These are phyloP conservation scores for Pyrrhosoma nymphula DNA, from an alignment of 2,888 invertebrate species.

Conservation along the genomic window DNA sequence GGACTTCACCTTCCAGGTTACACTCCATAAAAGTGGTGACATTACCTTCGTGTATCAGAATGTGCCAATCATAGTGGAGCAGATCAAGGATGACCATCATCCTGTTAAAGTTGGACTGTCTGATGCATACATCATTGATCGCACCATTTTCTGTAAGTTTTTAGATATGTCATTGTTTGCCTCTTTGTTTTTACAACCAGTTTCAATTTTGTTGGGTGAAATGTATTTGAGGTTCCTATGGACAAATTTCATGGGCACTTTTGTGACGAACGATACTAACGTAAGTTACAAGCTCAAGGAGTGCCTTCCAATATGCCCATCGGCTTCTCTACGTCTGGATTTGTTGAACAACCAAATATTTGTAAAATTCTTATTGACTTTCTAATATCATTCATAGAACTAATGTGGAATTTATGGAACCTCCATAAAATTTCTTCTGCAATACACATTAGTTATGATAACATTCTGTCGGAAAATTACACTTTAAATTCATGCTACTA, in stretches of 20 bases:
- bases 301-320: too few relatives aligned
- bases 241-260: not conserved
- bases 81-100: conserved; percentile 91
- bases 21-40: conserved; percentile 91
- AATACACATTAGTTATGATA: too few relatives aligned
- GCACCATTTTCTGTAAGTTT: conserved; percentile 89
- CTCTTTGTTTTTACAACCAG: conserved; percentile 21
- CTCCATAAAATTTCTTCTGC: too few relatives aligned
- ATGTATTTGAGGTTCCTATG: not conserved
- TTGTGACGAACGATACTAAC: not conserved
- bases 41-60: conserved; percentile 94
- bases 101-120: conserved; percentile 99
- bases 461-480: too few relatives aligned
- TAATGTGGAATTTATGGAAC: too few relatives aligned
- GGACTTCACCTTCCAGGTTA: conserved; percentile 94
- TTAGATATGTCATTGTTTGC: not conserved
- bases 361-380: too few relatives aligned
- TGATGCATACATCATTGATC: conserved; percentile 97
- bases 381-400: too few relatives aligned
- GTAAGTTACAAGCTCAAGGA: too few relatives aligned
- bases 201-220: not conserved
- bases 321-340: too few relatives aligned
- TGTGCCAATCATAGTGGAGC: conserved; percentile 88
- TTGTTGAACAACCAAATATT: too few relatives aligned
- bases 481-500: too few relatives aligned